These are phyloP conservation scores for Propithecus coquereli DNA, from an alignment of 2,113 vertebrate genomes.

Conservation along the genomic window DNA sequence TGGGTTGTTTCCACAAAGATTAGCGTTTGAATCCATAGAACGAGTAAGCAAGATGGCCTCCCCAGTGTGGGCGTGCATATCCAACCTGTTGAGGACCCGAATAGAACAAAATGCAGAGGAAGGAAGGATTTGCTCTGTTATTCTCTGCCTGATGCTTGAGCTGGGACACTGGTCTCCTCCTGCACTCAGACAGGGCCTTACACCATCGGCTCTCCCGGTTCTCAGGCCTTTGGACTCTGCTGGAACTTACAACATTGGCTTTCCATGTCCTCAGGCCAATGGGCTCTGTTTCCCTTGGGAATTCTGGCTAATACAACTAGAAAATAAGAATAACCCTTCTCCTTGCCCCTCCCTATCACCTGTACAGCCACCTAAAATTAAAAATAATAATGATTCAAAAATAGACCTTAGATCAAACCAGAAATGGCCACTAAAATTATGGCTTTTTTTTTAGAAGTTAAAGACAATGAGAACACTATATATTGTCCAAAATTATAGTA, in stretches of 20 bases:
- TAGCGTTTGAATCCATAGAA: background rate
- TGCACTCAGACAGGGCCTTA: background rate
- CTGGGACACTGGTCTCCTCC: background rate
- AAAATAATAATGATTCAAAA: background rate
- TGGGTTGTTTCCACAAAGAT: too few relatives aligned
- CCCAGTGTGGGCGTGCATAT: accelerated
- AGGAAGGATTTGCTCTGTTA: background rate
- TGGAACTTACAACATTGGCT: background rate
- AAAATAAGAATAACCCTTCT: background rate
- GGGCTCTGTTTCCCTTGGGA: background rate
- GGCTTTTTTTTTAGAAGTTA: background rate
- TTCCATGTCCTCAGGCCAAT: too few relatives aligned
- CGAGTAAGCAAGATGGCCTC: background rate
- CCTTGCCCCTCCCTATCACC: background rate
- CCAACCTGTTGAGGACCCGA: background rate
- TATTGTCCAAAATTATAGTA: background rate
- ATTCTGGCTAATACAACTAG: background rate
- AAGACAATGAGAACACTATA: background rate
- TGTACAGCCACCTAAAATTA: background rate
- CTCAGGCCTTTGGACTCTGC: background rate
- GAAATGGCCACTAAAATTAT: background rate
- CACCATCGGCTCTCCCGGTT: too few relatives aligned
- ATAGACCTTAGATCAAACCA: background rate
- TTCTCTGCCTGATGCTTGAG: background rate
- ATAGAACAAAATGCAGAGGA: background rate